Percentiles rank a stretch among this genome's conserved stretches.
Conservation (phyloP, 2,113 vertebrate species). For the Colaptes auratus region DNA sequence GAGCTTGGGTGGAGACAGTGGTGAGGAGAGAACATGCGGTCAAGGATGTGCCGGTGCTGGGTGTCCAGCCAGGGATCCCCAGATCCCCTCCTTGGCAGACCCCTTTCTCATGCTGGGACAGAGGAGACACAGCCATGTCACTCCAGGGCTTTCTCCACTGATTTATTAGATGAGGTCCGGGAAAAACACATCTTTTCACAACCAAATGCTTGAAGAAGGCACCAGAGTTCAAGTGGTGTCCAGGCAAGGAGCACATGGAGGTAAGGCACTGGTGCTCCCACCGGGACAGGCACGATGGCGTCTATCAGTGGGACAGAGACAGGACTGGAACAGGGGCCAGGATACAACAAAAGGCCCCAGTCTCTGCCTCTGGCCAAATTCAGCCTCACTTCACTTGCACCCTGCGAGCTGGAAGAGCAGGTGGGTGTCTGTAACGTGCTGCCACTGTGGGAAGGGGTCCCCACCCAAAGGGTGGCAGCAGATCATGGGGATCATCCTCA, state of each 20-base stretch:
- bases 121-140: not conserved
- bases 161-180: conserved; percentile 58
- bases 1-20: not conserved
- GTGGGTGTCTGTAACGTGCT: accelerated
- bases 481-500: not conserved
- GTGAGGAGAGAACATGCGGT: accelerated
- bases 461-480: not conserved
- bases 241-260: not conserved
- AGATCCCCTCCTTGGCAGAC: not conserved
- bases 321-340: not conserved
- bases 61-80: not conserved
- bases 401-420: not conserved
- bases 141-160: conserved; percentile 33
- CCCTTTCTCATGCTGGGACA: not conserved
- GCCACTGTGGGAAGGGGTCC: not conserved
- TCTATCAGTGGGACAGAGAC: not conserved
- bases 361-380: not conserved
- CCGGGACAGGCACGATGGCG: not conserved
- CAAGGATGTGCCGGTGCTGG: not conserved
- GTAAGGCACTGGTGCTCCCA: not conserved
- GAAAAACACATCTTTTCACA: conserved; percentile 39
- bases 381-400: not conserved
- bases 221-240: not conserved
- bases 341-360: not conserved
- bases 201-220: not conserved